Percentiles rank a stretch among this genome's conserved stretches.
These are phyloP conservation scores for Drosophila baimaii DNA, from an alignment of 1,140 invertebrate species.

Conservation along the genomic window DNA sequence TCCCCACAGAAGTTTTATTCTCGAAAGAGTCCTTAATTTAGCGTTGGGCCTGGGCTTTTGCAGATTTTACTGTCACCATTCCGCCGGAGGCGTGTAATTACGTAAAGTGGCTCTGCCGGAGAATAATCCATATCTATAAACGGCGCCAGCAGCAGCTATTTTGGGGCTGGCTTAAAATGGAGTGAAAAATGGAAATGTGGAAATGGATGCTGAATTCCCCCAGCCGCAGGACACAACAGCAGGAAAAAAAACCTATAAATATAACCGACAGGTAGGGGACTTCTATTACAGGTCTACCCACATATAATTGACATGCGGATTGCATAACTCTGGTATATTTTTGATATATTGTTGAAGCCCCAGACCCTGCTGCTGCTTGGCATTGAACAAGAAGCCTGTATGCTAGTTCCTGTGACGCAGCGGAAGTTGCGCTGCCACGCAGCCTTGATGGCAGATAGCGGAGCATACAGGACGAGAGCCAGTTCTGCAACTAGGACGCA, in stretches of 20 bases:
- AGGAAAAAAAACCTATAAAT: slow-evolving; percentile 17
- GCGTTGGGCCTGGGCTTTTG: background rate
- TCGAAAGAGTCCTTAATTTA: slow-evolving; percentile 2
- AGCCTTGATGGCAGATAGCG: slow-evolving; percentile 31
- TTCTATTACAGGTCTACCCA: background rate
- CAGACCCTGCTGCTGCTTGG: slow-evolving; percentile 3
- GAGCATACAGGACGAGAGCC: slow-evolving; percentile 11
- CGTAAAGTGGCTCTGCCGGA: slow-evolving; percentile 35
- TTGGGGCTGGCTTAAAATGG: slow-evolving; percentile 35
- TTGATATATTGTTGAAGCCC: slow-evolving; percentile 33
- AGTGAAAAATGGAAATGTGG: slow-evolving; percentile 7
- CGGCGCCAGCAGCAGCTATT: slow-evolving; percentile 21
- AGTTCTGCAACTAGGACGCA: slow-evolving; percentile 51
- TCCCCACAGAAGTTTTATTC: slow-evolving; percentile 2
- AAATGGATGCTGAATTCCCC: background rate
- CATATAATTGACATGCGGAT: slow-evolving; percentile 19
- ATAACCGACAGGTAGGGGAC: slow-evolving; percentile 12
- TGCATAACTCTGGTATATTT: slow-evolving; percentile 5
- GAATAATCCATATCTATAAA: slow-evolving; percentile 26
- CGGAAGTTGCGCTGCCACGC: slow-evolving; percentile 66
- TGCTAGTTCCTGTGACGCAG: slow-evolving; percentile 22
- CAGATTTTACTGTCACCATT: slow-evolving; percentile 1
- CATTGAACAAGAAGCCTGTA: slow-evolving; percentile 10
- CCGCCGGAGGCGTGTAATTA: slow-evolving; percentile 33
- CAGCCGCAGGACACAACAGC: background rate